Conservation (phyloP, 2,797 vertebrate genomes). For the Acipenser ruthenus region DNA sequence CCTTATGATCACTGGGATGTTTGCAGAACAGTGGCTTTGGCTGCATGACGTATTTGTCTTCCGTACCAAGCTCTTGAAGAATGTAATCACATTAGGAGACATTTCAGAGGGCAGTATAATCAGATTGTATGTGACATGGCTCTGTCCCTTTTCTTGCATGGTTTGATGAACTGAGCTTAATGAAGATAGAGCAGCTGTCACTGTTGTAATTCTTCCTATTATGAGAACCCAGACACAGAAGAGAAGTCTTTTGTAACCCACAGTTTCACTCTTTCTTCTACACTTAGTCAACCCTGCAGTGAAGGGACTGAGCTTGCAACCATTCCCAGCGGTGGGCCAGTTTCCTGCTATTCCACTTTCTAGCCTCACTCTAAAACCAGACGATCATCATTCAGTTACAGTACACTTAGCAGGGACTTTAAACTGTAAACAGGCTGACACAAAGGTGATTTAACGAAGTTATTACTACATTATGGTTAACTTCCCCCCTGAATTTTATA, state of each 20-base stretch:
- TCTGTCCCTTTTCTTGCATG: not conserved
- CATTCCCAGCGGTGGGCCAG: no score
- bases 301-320: no score
- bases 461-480: no score
- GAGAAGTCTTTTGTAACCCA: not conserved
- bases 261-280: not conserved
- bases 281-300: no score
- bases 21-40: not conserved
- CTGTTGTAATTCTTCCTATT: not conserved
- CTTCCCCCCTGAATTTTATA: no score
- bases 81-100: constrained; percentile 1
- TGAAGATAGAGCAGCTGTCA: constrained; percentile 2
- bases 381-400: no score
- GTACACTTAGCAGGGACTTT: no score
- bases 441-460: no score
- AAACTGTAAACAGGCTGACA: no score
- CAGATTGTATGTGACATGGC: not conserved
- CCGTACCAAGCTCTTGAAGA: not conserved
- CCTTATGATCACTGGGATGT: not conserved
- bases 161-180: not conserved
- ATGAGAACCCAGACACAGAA: not conserved
- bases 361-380: no score
- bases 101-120: not conserved
- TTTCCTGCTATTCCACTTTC: no score
- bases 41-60: not conserved